Base-by-base conservation (phyloP, 1,140 invertebrate genomes). In the Aphis gossypii region DNA sequence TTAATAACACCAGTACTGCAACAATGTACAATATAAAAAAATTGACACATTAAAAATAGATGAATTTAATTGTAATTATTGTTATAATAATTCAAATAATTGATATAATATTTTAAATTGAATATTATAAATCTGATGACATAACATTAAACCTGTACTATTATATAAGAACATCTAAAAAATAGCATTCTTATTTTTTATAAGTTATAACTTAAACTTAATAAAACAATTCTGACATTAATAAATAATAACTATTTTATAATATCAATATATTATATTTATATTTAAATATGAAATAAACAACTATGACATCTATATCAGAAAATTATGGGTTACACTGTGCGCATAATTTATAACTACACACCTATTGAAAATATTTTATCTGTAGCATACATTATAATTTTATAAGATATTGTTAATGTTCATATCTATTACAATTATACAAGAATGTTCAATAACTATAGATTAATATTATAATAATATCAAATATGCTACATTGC, bases 121-220 rank as follows among this genome's bases (percentile, higher is more conserved):
- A 46, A 46, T 86, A 86, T 86, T 86, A 46, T n/a, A 44, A 86
- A 25, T 86, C 84, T 86, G 84, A 86, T 86, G 84, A 86, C 23
- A 41, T 41, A 41, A 0, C 9, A 84, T 11, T 84, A 11, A 41
- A 84, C 44, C 23, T 44, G 9, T 84, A 25, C 7, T 46, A 9
- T 46, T 38, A 25, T 84, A 84, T 41, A 41, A 84, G 8, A 41
- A 21, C 82, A 41, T 38, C 8, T 25, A 9, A 83, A 38, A 38
- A 38, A 83, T 83, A 21, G 82, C 35, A 84, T 41, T 41, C 82
- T 7, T 44, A 44, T 41, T 84, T 41, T 44, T 44, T 84, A 30
- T 25, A 0, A 25, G 7, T 84, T 25, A 84, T 84, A 14, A 38
- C 38, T 83, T 60, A 46, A 46, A 18, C 11, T 46, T 3, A 86